Percentiles rank a stretch among this genome's conserved stretches.
These are phyloP conservation scores for Gortyna flavago DNA, from an alignment of 2,888 invertebrate species.

Conservation along the genomic window DNA sequence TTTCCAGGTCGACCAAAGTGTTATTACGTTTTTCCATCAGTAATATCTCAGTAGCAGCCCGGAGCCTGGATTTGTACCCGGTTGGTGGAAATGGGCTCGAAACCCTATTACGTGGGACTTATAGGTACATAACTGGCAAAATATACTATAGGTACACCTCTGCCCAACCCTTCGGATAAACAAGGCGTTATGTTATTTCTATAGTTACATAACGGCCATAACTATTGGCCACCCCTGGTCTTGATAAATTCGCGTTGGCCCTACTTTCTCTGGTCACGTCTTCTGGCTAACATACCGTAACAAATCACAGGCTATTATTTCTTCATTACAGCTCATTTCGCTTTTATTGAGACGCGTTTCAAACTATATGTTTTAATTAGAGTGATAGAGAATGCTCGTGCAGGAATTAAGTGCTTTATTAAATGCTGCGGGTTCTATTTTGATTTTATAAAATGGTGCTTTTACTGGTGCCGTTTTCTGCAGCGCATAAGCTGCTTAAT, in stretches of 20 bases:
- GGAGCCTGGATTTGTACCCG: background rate
- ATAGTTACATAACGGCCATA: slow-evolving; percentile 45
- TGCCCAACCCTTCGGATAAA: background rate
- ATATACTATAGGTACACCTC: background rate
- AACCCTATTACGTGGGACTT: background rate
- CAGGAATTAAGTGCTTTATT: slow-evolving; percentile 32
- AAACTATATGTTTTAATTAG: slow-evolving; percentile 57
- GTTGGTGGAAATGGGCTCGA: background rate
- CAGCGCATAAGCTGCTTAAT: too few relatives aligned
- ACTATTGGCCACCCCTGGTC: slow-evolving; percentile 66
- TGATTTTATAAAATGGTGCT: background rate
- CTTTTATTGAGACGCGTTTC: slow-evolving; percentile 57
- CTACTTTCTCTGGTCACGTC: slow-evolving; percentile 83
- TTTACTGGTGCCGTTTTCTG: background rate
- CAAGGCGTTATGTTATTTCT: background rate
- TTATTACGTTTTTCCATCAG: background rate
- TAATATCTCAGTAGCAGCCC: background rate
- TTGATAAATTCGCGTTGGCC: slow-evolving; percentile 77
- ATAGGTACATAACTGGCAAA: background rate
- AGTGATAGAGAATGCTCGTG: slow-evolving; percentile 23
- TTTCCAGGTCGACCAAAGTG: background rate
- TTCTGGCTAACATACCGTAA: slow-evolving; percentile 62
- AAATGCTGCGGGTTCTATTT: background rate
- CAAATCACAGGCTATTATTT: slow-evolving; percentile 68
- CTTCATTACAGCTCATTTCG: slow-evolving; percentile 54